phyloP scores from a whole-genome alignment of 2,888 invertebrate genomes.

The Seira ritae region DNA sequence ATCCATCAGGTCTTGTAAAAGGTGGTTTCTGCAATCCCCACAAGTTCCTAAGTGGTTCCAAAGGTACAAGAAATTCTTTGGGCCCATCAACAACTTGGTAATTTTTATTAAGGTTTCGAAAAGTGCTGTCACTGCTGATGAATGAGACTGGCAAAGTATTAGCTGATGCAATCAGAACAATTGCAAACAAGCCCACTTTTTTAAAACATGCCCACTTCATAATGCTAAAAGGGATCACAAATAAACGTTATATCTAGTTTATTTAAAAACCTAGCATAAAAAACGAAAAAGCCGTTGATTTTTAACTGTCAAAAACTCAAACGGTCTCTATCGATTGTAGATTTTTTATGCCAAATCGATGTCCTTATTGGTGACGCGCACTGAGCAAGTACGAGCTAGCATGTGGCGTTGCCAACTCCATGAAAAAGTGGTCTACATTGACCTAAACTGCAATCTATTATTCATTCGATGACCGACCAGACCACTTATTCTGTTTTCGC shows the following conservation, averaged over 20 bases:
- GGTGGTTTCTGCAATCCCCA: not conserved
- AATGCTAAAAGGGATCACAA: no score
- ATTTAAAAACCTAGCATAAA: constrained; percentile 36
- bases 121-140: constrained; percentile 2
- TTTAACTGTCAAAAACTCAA: constrained; percentile 4
- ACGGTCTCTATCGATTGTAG: constrained; percentile 46
- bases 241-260: no score
- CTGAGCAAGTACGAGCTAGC: constrained; percentile 38
- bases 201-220: no score
- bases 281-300: constrained; percentile 42
- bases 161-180: not conserved
- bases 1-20: not conserved
- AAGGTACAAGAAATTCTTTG: constrained; percentile 39
- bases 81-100: constrained; percentile 46
- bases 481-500: not conserved
- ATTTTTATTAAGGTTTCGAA: not conserved
- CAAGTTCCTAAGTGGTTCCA: constrained; percentile 11
- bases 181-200: not conserved
- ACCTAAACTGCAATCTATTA: no score
- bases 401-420: constrained; percentile 22
- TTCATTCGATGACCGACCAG: not conserved
- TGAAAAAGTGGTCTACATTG: constrained; percentile 40
- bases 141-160: constrained; percentile 11
- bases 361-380: constrained; percentile 58
- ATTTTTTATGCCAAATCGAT: constrained; percentile 36